phyloP scores from a whole-genome alignment of 2,113 vertebrate species.

The Lepidothrix coronata region DNA sequence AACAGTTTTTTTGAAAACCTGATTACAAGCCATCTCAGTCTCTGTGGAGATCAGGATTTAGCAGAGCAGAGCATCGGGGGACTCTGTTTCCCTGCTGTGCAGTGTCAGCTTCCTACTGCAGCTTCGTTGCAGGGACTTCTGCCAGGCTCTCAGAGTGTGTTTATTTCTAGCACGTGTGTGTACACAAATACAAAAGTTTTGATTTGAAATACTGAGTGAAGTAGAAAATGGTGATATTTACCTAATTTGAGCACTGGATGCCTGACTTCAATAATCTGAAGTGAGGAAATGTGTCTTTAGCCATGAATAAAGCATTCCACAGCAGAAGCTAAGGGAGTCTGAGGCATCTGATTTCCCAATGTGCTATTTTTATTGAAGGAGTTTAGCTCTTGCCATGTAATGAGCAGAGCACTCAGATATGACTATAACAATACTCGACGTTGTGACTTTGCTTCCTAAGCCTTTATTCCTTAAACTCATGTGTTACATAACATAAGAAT shows the following conservation, averaged over 20 bases:
- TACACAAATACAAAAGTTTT: neutral
- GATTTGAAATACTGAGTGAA: neutral
- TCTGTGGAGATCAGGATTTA: neutral
- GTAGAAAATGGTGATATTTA: neutral
- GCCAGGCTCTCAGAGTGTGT: neutral
- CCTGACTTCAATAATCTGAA: neutral
- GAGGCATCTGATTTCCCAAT: neutral
- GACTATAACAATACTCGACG: accelerated
- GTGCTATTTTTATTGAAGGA: neutral
- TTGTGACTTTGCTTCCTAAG: neutral
- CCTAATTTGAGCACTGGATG: neutral
- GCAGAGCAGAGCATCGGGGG: accelerated
- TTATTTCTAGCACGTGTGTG: accelerated
- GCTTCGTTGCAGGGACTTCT: neutral
- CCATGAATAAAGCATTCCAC: neutral
- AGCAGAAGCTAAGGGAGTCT: neutral
- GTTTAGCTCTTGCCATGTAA: neutral
- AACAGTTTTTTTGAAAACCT: neutral
- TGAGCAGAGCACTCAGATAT: accelerated
- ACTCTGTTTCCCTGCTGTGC: neutral
- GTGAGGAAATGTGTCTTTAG: neutral
- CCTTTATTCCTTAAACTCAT: neutral
- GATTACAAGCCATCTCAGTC: neutral
- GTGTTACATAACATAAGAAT: neutral
- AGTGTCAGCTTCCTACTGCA: neutral